These are phyloP conservation scores for Malacosoma neustria DNA, from an alignment of 2,888 invertebrate genomes.

Conservation along the genomic window DNA sequence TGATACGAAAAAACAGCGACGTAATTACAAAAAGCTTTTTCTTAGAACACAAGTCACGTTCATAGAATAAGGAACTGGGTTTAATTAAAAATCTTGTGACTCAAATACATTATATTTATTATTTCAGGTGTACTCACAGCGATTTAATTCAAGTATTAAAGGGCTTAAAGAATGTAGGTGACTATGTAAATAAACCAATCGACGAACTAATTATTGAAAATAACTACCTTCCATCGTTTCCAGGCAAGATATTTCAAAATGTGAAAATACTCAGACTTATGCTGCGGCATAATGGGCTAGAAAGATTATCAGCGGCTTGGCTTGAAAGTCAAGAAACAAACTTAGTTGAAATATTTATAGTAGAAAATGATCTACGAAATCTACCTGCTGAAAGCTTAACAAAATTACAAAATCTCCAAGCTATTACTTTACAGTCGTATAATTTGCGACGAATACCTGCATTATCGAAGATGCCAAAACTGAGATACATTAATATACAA, in stretches of 20 bases:
- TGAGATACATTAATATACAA: constrained; percentile 84
- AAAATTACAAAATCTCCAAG: constrained; percentile 84
- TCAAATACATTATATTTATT: too few relatives aligned
- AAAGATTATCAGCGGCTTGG: constrained; percentile 88
- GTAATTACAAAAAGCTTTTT: too few relatives aligned
- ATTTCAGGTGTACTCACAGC: constrained; percentile 92
- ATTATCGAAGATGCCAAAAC: constrained; percentile 80
- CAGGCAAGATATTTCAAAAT: constrained; percentile 85
- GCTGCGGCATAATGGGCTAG: constrained; percentile 88
- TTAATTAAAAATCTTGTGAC: too few relatives aligned
- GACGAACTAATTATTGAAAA: constrained; percentile 92
- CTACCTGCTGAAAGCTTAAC: constrained; percentile 86
- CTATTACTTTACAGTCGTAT: constrained; percentile 87
- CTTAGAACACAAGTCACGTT: too few relatives aligned
- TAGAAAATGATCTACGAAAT: constrained; percentile 86
- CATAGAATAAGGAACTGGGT: too few relatives aligned
- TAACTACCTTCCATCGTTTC: constrained; percentile 89
- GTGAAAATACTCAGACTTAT: constrained; percentile 85
- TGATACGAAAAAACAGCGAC: too few relatives aligned
- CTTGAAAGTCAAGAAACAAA: constrained; percentile 84
- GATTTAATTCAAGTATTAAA: constrained; percentile 85
- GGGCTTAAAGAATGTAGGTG: constrained; percentile 81
- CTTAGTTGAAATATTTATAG: constrained; percentile 87
- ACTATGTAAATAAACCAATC: constrained; percentile 79
- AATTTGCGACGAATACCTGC: constrained; percentile 83